phyloP scores from a whole-genome alignment of 1,140 invertebrate genomes.

The Lucilia sericata region DNA sequence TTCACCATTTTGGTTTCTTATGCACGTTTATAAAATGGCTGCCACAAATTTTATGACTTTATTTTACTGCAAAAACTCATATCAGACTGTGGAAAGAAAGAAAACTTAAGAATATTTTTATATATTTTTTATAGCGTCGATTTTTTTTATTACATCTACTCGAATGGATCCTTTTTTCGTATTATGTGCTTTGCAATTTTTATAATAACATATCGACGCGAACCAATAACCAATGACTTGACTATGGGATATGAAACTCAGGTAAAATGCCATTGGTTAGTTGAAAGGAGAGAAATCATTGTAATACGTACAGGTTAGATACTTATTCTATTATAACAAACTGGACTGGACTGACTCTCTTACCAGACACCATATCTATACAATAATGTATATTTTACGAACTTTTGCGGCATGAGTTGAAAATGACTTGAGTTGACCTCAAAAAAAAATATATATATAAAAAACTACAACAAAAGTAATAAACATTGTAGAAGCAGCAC shows the following conservation, averaged over 20 bases:
- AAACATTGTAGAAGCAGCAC: background rate
- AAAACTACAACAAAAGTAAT: no score
- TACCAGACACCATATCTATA: background rate
- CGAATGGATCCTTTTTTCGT: background rate
- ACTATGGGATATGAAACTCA: constrained; percentile 56
- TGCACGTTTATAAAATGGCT: background rate
- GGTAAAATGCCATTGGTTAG: constrained; percentile 63
- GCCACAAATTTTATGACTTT: constrained; percentile 26
- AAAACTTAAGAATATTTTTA: background rate
- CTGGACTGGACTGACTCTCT: background rate
- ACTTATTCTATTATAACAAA: background rate
- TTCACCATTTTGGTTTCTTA: background rate
- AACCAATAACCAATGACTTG: constrained; percentile 66
- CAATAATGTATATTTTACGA: background rate
- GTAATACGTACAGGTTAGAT: background rate
- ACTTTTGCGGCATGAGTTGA: background rate
- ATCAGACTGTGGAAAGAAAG: background rate
- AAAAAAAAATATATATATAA: background rate
- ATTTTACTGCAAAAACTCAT: constrained; percentile 4
- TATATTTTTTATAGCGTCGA: background rate
- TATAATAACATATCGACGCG: constrained; percentile 59
- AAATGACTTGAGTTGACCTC: constrained; percentile 12
- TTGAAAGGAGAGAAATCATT: constrained; percentile 36
- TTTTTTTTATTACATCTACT: background rate
- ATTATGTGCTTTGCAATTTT: constrained; percentile 12